phyloP scores from a whole-genome alignment of 2,888 invertebrate genomes.

The Stenodema calcarata region DNA sequence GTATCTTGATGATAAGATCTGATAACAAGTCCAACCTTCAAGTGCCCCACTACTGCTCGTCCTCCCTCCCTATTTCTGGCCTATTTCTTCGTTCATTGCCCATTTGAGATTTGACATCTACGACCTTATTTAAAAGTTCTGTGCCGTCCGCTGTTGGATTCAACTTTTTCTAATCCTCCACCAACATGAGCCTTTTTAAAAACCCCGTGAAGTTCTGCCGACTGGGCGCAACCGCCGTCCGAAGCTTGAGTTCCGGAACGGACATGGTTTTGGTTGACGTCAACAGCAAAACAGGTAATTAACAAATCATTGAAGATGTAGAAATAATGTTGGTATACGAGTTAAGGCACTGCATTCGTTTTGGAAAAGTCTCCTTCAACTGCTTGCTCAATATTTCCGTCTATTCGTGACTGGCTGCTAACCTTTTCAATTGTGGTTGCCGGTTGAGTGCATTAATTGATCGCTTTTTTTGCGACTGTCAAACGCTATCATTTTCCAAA shows the following conservation, averaged over 20 bases:
- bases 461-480: too few relatives aligned
- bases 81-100: background rate
- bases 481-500: too few relatives aligned
- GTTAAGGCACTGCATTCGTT: too few relatives aligned
- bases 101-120: background rate
- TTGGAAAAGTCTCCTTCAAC: too few relatives aligned
- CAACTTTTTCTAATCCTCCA: background rate
- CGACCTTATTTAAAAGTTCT: background rate
- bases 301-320: too few relatives aligned
- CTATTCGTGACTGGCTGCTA: too few relatives aligned
- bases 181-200: slow-evolving; percentile 16
- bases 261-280: slow-evolving; percentile 32
- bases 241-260: background rate
- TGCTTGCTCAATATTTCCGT: too few relatives aligned
- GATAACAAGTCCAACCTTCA: background rate
- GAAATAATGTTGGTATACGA: too few relatives aligned
- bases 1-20: background rate
- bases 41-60: background rate
- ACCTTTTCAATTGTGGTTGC: too few relatives aligned
- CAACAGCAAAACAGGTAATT: slow-evolving; percentile 19
- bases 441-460: too few relatives aligned
- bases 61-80: background rate
- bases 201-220: background rate
- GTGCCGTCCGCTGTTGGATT: background rate
- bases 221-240: background rate